Base-by-base conservation (phyloP, 1,140 invertebrate genomes). In the Ips nitidus region DNA sequence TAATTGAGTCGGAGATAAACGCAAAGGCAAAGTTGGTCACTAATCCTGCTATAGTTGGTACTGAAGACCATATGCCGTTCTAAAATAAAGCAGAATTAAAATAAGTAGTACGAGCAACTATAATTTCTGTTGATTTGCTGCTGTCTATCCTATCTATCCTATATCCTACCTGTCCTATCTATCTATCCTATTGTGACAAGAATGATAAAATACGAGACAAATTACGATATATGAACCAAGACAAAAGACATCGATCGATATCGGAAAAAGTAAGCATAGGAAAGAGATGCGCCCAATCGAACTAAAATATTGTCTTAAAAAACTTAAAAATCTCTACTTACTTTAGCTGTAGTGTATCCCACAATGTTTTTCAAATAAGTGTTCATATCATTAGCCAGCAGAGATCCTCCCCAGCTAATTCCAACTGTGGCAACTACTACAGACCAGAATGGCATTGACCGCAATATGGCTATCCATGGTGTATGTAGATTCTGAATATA, bases 391-490 rank as follows among this genome's bases (percentile, higher is more conserved):
- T 94, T 95, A 47, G 98, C 83, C 52, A 98, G 84, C 2, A 92
- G 96, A 82, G 94, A 95, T 77, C 93, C 95, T 1, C 94, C 94
- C 95, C 94, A 98, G 77, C 94, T 94, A 77, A 95, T 91, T 0
- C 92, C 89, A 78, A 92, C 91, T 76, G 97, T 93, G 0, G 87
- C 88, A 1, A 94, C 79, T 41, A 94, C 85, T 6, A 97, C 82
- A 0, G 94, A 89, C 90, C 90, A 94, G 70, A 97, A 88, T 0
- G 94, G 91, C 4, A 88, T 61, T 1, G 92, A 94, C 0, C 84
- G 90, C 0, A 91, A 82, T 37, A 98, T 93, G 2, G 84, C 80
- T 52, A 81, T 83, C 93, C 93, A 97, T 1, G 94, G 94, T n/a
- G 87, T 89, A 41, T 82, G 66, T 45, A 68, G 45, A 42, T 60